phyloP scores from a whole-genome alignment of 2,113 vertebrate genomes.

The Glaucidium brasilianum region DNA sequence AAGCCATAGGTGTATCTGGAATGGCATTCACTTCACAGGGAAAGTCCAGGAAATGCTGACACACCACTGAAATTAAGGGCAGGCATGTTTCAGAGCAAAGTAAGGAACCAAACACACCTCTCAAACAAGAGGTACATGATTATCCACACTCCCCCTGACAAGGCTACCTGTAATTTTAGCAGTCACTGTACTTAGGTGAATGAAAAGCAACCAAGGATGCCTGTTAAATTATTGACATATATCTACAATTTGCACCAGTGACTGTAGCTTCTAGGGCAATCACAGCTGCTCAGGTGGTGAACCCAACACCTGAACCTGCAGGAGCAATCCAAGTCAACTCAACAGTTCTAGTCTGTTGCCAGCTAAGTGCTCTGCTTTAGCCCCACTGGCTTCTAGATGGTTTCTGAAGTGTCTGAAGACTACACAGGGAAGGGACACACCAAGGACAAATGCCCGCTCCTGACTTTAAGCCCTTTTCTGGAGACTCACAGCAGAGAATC shows the following conservation, averaged over 20 bases:
- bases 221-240: not conserved
- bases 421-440: not conserved
- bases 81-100: not conserved
- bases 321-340: not conserved
- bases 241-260: not conserved
- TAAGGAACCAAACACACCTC: not conserved
- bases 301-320: not conserved
- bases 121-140: not conserved
- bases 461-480: not conserved
- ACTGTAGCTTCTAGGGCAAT: not conserved
- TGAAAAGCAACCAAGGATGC: not conserved
- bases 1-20: not conserved
- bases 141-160: not conserved
- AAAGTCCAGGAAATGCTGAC: not conserved
- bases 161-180: not conserved
- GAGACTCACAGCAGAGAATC: not conserved
- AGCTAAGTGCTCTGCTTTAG: not conserved
- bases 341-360: not conserved
- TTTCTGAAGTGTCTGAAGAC: not conserved
- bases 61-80: not conserved
- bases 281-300: accelerated
- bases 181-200: not conserved
- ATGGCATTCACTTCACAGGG: not conserved
- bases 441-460: not conserved
- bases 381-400: not conserved